These are phyloP conservation scores for Pygoscelis antarcticus DNA, from an alignment of 2,113 vertebrate genomes.

Conservation along the genomic window DNA sequence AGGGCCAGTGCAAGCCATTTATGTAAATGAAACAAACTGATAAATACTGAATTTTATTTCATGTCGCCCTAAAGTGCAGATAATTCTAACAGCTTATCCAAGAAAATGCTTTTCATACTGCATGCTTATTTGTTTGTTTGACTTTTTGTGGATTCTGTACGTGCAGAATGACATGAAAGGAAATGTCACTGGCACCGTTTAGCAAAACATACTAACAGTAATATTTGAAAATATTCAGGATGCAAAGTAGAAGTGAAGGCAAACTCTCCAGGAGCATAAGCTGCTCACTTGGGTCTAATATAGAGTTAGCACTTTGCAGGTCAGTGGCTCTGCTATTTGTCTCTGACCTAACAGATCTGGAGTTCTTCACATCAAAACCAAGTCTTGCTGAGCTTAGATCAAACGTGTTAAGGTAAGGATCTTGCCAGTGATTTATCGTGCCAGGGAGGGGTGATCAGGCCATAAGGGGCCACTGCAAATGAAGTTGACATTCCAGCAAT, in stretches of 20 bases:
- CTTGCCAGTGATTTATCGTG: conserved; percentile 93
- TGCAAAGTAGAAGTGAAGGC: neutral
- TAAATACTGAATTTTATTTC: neutral
- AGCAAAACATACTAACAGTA: neutral
- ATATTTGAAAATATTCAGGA: neutral
- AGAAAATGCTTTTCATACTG: neutral
- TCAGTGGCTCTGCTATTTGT: conserved; percentile 89
- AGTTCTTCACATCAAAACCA: conserved; percentile 98
- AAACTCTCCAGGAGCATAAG: conserved; percentile 79
- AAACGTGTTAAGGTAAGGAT: conserved; percentile 91
- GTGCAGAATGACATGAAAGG: neutral
- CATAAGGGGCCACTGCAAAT: conserved; percentile 78
- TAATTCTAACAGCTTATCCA: neutral
- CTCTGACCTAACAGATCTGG: conserved; percentile 94
- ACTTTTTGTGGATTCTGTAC: neutral
- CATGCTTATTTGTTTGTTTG: neutral
- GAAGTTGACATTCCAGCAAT: conserved; percentile 76
- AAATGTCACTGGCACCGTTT: neutral
- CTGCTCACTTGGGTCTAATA: conserved; percentile 88
- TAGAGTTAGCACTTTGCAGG: conserved; percentile 89
- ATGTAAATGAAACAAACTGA: neutral
- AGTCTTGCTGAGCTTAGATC: conserved; percentile 93
- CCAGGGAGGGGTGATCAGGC: conserved; percentile 81
- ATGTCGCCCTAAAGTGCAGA: neutral
- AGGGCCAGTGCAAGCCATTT: neutral